Percentiles rank a stretch among this genome's conserved stretches.
Conservation (phyloP, 1,140 invertebrate species). For the Brachionus koreanus region DNA sequence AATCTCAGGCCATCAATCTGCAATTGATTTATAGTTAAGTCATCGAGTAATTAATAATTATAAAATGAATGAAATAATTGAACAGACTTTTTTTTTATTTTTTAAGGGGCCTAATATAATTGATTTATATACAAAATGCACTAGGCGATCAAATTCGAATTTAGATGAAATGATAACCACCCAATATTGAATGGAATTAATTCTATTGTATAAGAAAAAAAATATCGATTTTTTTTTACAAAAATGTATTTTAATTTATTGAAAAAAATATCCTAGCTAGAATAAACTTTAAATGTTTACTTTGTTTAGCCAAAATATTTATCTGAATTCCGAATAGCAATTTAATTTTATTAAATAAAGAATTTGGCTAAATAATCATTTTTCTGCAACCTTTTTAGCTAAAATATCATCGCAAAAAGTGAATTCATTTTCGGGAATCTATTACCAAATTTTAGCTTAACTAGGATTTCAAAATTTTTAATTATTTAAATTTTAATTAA, state of each 20-base stretch:
- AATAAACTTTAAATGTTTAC: conserved; percentile 5
- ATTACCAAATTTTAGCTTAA: background rate
- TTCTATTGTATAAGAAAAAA: background rate
- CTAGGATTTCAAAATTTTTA: background rate
- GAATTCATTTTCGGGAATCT: background rate
- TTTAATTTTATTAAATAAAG: background rate
- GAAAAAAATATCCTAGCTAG: background rate
- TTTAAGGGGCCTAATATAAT: background rate
- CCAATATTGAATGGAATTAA: background rate
- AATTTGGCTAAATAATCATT: background rate
- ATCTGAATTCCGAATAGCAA: background rate
- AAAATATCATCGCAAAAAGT: background rate
- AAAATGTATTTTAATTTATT: background rate
- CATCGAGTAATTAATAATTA: background rate
- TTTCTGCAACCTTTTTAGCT: background rate
- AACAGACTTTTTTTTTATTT: background rate
- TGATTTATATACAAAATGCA: background rate
- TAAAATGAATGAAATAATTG: background rate
- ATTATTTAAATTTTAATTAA: background rate
- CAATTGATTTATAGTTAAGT: conserved; percentile 4
- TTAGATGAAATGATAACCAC: background rate
- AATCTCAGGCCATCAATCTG: background rate
- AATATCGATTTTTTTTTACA: background rate
- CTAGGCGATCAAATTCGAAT: background rate
- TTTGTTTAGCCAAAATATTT: background rate